Evolutionary conservation across 2,888 invertebrate species (phyloP), one percentile per base, ranked within the genome.

Genomic region (Idaea straminata): DNA sequence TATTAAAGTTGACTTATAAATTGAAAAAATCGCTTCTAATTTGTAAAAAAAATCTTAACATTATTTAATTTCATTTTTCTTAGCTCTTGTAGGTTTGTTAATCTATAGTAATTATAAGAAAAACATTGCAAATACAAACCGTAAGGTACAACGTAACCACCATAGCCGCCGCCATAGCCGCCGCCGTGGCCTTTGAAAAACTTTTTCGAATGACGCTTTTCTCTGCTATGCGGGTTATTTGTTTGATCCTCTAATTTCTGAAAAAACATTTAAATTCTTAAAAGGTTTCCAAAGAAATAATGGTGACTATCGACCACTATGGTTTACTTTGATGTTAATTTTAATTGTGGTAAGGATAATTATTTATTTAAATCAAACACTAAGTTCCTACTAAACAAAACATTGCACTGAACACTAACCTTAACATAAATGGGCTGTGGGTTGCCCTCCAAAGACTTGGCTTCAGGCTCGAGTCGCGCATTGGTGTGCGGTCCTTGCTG

Each of bases 241-340:
- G 76, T 78, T 77, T 91, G 91, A 36, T 92, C 91, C 82, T 91
- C 89, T 61, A 91, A 78, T 85, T 86, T 91, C 92, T 92, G 80
- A 62, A 73, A 73, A 66, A 66, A 71, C 5, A 25, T 34, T 59
- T 59, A 25, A 15, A 15, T 59, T 5, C 13, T 57, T 15, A 15
- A 10, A 57, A 57, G 57, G 15, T 57, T 57, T 57, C 15, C 15
- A 15, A 15, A 10, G 15, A 57, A 57, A 57, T 57, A 57, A 57
- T 57, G 57, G 25, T 25, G 25, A 25, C 25, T 25, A 25, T 25
- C 25, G 25, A 25, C 3, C 25, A 25, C 25, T 25, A 25, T 25
- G 25, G 25, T 25, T 57, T 15, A 57, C 4, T 57, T n/a, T n/a
- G n/a, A 10, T 3, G 57, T 15, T 57, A 57, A 57, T 57, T 15